Conservation (phyloP, 2,113 vertebrate genomes). For the Climacteris rufus region DNA sequence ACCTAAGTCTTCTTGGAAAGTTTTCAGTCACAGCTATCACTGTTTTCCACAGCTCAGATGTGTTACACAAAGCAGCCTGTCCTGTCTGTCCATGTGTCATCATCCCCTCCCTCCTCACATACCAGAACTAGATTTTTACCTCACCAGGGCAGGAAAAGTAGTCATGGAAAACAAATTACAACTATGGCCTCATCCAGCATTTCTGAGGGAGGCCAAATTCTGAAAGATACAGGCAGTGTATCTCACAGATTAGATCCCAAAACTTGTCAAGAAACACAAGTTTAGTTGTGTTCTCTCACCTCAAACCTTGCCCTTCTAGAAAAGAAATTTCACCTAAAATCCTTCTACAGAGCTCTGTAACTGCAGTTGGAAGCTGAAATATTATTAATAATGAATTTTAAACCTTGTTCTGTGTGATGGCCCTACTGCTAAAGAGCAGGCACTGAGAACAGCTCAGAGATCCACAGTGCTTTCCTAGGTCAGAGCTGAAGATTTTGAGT, state of each 20-base stretch:
- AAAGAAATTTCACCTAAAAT: not conserved
- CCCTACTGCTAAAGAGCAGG: not conserved
- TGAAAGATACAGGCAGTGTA: not conserved
- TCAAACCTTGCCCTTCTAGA: not conserved
- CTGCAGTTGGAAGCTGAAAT: not conserved
- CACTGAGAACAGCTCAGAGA: not conserved
- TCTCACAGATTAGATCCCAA: not conserved
- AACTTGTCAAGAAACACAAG: not conserved
- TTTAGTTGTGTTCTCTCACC: not conserved
- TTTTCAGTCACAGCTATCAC: not conserved
- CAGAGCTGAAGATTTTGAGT: not conserved
- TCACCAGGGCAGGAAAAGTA: not conserved
- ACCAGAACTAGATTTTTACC: not conserved
- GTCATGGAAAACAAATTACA: not conserved
- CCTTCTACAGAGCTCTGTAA: not conserved
- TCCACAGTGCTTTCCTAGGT: not conserved
- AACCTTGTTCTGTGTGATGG: not conserved
- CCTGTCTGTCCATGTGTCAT: slow-evolving; percentile 6
- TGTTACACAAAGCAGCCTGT: not conserved
- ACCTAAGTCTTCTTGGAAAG: not conserved
- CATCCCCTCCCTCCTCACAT: not conserved
- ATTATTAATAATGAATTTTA: not conserved
- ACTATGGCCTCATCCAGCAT: rapidly evolving
- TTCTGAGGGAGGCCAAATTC: not conserved
- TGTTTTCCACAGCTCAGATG: not conserved